Conservation (phyloP, 2,888 invertebrate species). For the Timema cristinae region DNA sequence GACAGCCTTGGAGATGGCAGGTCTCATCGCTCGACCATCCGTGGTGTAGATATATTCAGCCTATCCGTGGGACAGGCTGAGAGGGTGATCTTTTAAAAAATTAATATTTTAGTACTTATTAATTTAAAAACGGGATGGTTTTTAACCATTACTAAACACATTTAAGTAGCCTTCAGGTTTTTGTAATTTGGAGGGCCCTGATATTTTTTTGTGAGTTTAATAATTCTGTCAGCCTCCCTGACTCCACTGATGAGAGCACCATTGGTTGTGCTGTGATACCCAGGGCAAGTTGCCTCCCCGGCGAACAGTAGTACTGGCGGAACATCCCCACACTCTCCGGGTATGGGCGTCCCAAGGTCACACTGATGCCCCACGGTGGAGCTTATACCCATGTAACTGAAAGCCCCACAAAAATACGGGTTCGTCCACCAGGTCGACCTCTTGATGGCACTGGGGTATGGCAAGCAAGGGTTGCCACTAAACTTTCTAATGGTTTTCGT, state of each 20-base stretch:
- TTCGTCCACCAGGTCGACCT: slow-evolving; percentile 72
- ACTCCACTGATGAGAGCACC: slow-evolving; percentile 73
- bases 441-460: slow-evolving; percentile 64
- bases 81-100: too few relatives aligned
- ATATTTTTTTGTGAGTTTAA: slow-evolving; percentile 48
- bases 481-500: slow-evolving; percentile 62
- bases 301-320: slow-evolving; percentile 72
- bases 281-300: slow-evolving; percentile 77
- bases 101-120: too few relatives aligned
- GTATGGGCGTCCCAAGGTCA: slow-evolving; percentile 50
- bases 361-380: slow-evolving; percentile 67
- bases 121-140: too few relatives aligned
- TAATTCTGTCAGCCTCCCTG: slow-evolving; percentile 72
- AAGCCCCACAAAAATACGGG: slow-evolving; percentile 68
- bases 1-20: too few relatives aligned
- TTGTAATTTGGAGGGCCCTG: slow-evolving; percentile 1
- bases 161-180: too few relatives aligned
- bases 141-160: too few relatives aligned
- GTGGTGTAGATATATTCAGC: too few relatives aligned
- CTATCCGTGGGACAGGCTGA: too few relatives aligned
- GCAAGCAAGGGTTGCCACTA: slow-evolving; percentile 70
- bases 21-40: too few relatives aligned
- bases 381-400: slow-evolving; percentile 64
- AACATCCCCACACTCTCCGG: slow-evolving; percentile 53
- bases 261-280: slow-evolving; percentile 74